Conservation (phyloP, 2,113 vertebrate genomes). For the Theropithecus gelada region DNA sequence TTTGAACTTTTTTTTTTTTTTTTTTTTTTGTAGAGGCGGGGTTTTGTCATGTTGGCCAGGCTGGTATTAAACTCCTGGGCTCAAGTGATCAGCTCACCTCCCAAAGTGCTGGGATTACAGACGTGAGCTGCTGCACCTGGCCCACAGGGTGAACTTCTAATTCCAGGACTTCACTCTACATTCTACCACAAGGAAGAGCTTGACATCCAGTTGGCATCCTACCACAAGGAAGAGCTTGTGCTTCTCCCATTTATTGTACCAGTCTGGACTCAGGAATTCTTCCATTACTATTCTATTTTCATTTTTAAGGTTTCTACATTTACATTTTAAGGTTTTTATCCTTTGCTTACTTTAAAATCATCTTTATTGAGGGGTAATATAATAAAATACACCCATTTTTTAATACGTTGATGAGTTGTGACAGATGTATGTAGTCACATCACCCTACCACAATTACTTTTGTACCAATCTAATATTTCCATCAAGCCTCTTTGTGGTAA, state of each 20-base stretch:
- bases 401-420: neutral
- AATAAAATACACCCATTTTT: slow-evolving; percentile 19
- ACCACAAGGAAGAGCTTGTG: neutral
- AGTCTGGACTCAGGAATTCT: neutral
- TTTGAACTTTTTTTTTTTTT: no score
- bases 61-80: no score
- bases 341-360: neutral
- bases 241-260: neutral
- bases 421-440: neutral
- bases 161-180: neutral
- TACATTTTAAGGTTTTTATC: neutral
- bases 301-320: neutral
- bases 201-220: neutral
- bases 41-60: no score
- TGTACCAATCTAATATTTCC: neutral
- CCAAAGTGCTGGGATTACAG: no score
- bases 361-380: neutral
- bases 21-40: no score
- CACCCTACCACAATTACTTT: neutral
- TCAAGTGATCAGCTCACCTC: no score
- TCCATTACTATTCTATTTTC: neutral
- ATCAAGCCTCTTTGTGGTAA: neutral
- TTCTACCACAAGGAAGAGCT: neutral
- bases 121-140: no score
- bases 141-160: no score